Evolutionary conservation across 2,797 vertebrate species (phyloP), one percentile per base, ranked within the genome.

Genomic region (Crax fasciolata): DNA sequence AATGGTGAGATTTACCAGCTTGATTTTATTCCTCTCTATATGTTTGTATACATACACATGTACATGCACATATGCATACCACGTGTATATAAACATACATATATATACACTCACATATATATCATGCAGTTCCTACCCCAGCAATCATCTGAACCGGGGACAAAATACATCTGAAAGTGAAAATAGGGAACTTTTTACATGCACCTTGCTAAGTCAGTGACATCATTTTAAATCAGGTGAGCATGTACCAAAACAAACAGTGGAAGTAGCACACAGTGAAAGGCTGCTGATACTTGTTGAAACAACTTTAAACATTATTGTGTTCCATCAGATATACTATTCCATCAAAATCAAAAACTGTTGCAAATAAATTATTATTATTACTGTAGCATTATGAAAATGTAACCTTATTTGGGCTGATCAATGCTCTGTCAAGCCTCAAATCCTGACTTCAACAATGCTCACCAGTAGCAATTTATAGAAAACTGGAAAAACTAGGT

Each of bases 1-100:
- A 92, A 80, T 18, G n/a, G 91, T 79, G 48, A 87, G 63, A 89
- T 82, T 76, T 86, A 77, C 67, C 28, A 63, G 61, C 54, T 72
- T 68, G 38, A 27, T 25, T 93, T 78, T 44, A 62, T 79, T 59
- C n/a, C 43, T 32, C 17, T 32, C 17, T n/a, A 49, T 35, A n/a
- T n/a, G n/a, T 71, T 11, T 6, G 46, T 18, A 25, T 11, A 39
- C 28, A 13, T 46, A 70, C 6, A 3, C 61, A 27, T 8, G 10
- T 43, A 32, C 54, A 55, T 9, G n/a, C 9, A 28, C 23, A 54
- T 24, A 41, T 57, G n/a, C 5, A 52, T 76, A 24, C 16, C n/a
- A 35, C 35, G 19, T 46, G n/a, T 62, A 28, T 32, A 24, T 15
- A 65, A 24, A 5, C 24, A 51, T 27, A 35, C 9, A 38, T 9